Percentiles rank a stretch among this genome's conserved stretches.
These are phyloP conservation scores for Episyrphus balteatus DNA, from an alignment of 1,140 invertebrate species.

Conservation along the genomic window DNA sequence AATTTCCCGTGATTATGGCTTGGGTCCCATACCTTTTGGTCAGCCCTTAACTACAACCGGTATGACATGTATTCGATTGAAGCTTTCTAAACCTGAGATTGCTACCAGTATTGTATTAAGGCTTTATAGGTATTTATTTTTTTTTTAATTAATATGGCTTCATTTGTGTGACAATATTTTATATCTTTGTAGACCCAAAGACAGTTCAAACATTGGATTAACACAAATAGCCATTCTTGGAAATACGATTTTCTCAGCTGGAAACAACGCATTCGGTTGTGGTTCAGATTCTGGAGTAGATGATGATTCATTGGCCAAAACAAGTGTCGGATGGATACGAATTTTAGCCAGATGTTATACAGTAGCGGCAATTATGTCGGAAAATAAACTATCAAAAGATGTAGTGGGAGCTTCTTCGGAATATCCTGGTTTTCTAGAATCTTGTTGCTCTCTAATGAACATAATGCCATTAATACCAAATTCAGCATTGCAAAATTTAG, in stretches of 20 bases:
- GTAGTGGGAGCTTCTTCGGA: slow-evolving; percentile 50
- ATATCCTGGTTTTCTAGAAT: slow-evolving; percentile 55
- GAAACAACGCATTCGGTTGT: neutral
- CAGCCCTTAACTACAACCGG: slow-evolving; percentile 68
- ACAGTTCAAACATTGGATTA: slow-evolving; percentile 76
- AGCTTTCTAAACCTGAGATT: slow-evolving; percentile 69
- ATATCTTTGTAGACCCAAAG: slow-evolving; percentile 67
- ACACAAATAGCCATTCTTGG: slow-evolving; percentile 79
- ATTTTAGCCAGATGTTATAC: slow-evolving; percentile 31
- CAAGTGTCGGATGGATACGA: slow-evolving; percentile 34
- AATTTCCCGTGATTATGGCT: slow-evolving; percentile 47
- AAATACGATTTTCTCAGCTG: slow-evolving; percentile 47
- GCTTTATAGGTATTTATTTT: slow-evolving; percentile 32
- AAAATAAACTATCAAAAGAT: slow-evolving; percentile 37
- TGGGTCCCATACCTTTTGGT: slow-evolving; percentile 43
- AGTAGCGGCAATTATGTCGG: slow-evolving; percentile 23
- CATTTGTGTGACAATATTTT: neutral
- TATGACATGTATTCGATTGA: slow-evolving; percentile 73
- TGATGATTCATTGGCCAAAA: slow-evolving; percentile 33
- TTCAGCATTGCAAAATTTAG: slow-evolving; percentile 49
- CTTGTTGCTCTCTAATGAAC: slow-evolving; percentile 62
- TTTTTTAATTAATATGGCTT: neutral
- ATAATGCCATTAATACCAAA: slow-evolving; percentile 51
- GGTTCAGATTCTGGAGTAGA: slow-evolving; percentile 9
- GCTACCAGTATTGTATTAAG: slow-evolving; percentile 50